phyloP scores from a whole-genome alignment of 2,888 invertebrate genomes.

The Tenthredo amoena region DNA sequence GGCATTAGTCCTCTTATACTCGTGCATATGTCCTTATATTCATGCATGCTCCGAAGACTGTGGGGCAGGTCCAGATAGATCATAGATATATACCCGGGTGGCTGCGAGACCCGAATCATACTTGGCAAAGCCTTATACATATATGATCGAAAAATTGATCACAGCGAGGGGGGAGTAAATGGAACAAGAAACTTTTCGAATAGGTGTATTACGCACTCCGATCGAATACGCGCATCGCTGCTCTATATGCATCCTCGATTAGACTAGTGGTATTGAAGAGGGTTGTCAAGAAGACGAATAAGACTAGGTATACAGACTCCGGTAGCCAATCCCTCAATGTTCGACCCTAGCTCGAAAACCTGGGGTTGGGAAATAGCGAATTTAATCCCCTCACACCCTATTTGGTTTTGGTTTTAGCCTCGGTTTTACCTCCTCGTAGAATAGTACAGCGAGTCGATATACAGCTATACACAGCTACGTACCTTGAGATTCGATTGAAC shows the following conservation, averaged over 20 bases:
- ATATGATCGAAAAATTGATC: too few relatives aligned
- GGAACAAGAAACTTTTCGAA: too few relatives aligned
- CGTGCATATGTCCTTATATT: not conserved
- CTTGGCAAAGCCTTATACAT: too few relatives aligned
- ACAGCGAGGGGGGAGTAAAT: too few relatives aligned
- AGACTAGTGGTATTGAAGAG: conserved; percentile 47
- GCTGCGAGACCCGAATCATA: too few relatives aligned
- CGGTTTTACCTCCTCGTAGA: not conserved
- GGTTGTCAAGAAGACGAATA: not conserved
- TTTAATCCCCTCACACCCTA: conserved; percentile 49
- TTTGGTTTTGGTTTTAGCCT: conserved; percentile 53
- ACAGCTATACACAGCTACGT: not conserved
- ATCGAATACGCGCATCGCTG: conserved; percentile 62
- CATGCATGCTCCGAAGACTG: not conserved
- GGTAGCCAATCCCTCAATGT: not conserved
- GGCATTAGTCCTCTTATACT: not conserved
- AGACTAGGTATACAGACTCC: not conserved
- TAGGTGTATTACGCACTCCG: conserved; percentile 35
- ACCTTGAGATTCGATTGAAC: not conserved
- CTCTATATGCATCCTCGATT: conserved; percentile 62
- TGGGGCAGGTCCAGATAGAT: not conserved
- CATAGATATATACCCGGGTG: not conserved
- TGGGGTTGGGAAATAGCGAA: conserved; percentile 40
- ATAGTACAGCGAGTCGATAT: too few relatives aligned
- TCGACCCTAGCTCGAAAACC: conserved; percentile 35